Percentiles rank a stretch among this genome's conserved stretches.
These are phyloP conservation scores for Scotopteryx bipunctaria DNA, from an alignment of 2,888 invertebrate species.

Conservation along the genomic window DNA sequence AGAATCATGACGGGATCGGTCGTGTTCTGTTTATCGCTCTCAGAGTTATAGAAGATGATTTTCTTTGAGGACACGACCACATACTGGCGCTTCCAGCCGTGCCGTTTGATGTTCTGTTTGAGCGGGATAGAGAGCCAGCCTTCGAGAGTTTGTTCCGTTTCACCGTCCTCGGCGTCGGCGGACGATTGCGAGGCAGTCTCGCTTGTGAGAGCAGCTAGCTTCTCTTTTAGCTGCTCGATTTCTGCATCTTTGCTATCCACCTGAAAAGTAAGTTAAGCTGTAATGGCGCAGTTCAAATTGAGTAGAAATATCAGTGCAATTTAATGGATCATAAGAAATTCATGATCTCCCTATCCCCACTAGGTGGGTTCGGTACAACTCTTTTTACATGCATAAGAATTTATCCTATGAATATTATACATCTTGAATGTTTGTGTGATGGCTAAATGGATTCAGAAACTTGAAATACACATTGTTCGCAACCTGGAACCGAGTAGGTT, in stretches of 20 bases:
- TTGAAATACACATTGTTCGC: no score
- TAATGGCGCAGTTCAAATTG: no score
- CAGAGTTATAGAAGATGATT: conserved; percentile 98
- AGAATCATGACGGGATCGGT: conserved; percentile 97
- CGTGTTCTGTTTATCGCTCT: conserved; percentile 96
- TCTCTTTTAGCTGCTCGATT: conserved; percentile 95
- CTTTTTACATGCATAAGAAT: no score
- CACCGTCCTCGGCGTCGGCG: conserved; percentile 92
- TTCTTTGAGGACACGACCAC: conserved; percentile 98
- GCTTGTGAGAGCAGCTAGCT: conserved; percentile 89
- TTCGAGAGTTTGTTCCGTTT: conserved; percentile 92
- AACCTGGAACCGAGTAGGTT: no score
- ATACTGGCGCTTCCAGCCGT: conserved; percentile 98
- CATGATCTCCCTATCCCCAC: no score
- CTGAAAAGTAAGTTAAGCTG: no score
- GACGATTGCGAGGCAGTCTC: conserved; percentile 97
- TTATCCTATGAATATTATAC: no score
- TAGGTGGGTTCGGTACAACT: no score
- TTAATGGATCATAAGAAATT: no score
- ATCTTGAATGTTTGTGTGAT: no score
- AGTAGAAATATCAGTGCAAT: no score
- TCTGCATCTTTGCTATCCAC: conserved; percentile 98
- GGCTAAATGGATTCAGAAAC: no score
- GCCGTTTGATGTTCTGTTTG: conserved; percentile 96
- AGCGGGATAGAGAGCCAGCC: conserved; percentile 98